Evolutionary conservation across 2,888 invertebrate species (phyloP).

Genomic region (Eudasyphora cyanicolor): DNA sequence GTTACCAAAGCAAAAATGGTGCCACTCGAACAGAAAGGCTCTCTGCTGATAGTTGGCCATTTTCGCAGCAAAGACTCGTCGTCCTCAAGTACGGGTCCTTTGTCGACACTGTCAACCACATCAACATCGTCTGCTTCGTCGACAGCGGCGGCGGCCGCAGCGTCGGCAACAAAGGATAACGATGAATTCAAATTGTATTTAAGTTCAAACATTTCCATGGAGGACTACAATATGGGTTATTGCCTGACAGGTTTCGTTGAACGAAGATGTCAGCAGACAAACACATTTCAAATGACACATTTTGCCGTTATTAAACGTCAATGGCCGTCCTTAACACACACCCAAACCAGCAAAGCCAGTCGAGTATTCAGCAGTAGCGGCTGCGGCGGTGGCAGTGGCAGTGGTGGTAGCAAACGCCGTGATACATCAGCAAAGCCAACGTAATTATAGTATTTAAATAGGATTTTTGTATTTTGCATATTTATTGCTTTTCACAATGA

Average conservation of each 20-base stretch:
- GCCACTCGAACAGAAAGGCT: conserved; percentile 86
- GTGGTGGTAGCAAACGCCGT: conserved; percentile 36
- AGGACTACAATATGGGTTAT: conserved; percentile 94
- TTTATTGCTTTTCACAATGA: conserved; percentile 53
- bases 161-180: conserved; percentile 60
- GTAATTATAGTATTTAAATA: conserved; percentile 68
- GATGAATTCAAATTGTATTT: conserved; percentile 90
- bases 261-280: conserved; percentile 87
- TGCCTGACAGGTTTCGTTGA: conserved; percentile 93
- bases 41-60: conserved; percentile 89
- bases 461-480: conserved; percentile 60
- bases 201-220: conserved; percentile 91
- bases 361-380: conserved; percentile 49
- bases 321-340: conserved; percentile 78
- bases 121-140: not conserved
- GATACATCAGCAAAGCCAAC: conserved; percentile 66
- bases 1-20: conserved; percentile 90
- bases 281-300: conserved; percentile 91
- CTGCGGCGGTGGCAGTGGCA: conserved; percentile 13
- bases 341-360: conserved; percentile 46
- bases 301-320: conserved; percentile 92
- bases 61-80: conserved; percentile 70
- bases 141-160: not conserved
- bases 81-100: conserved; percentile 27
- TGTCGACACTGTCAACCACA: conserved; percentile 8